Evolutionary conservation across 2,888 invertebrate genomes (phyloP).

Genomic region (Apamea sordens): DNA sequence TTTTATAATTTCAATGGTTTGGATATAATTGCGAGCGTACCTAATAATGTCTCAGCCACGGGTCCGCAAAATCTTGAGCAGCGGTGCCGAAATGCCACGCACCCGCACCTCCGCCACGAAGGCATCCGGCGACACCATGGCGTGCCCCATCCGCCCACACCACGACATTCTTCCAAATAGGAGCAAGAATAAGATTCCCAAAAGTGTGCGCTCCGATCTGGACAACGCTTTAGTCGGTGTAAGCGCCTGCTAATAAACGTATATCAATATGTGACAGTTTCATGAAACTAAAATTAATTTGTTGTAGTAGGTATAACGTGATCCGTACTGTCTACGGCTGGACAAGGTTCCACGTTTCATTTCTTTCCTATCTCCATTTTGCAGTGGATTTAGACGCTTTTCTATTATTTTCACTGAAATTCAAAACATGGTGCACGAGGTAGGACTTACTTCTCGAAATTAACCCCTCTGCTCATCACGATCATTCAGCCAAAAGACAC

Average conservation of each 20-base stretch:
- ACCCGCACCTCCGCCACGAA: conserved; percentile 59
- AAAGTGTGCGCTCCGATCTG: conserved; percentile 82
- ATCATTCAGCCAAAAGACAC: conserved; percentile 3
- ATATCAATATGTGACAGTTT: conserved; percentile 17
- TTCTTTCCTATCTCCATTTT: background rate
- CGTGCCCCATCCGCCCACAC: conserved; percentile 50
- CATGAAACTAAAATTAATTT: background rate
- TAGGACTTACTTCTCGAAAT: conserved; percentile 2
- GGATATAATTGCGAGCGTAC: conserved; percentile 31
- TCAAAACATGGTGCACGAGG: background rate
- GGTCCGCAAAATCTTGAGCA: conserved; percentile 63
- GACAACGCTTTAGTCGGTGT: conserved; percentile 86
- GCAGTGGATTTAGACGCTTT: background rate
- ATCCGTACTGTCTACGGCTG: background rate
- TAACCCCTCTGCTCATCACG: background rate
- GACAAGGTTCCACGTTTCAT: background rate
- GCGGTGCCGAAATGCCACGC: conserved; percentile 48
- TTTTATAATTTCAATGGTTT: conserved; percentile 61
- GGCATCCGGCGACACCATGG: conserved; percentile 65
- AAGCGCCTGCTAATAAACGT: conserved; percentile 66
- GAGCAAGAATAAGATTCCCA: conserved; percentile 80
- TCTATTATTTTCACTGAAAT: background rate
- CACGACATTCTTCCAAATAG: conserved; percentile 69
- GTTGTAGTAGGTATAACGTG: background rate
- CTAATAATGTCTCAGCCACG: conserved; percentile 75